Conservation (phyloP, 2,113 vertebrate species). For the Bufo bufo region DNA sequence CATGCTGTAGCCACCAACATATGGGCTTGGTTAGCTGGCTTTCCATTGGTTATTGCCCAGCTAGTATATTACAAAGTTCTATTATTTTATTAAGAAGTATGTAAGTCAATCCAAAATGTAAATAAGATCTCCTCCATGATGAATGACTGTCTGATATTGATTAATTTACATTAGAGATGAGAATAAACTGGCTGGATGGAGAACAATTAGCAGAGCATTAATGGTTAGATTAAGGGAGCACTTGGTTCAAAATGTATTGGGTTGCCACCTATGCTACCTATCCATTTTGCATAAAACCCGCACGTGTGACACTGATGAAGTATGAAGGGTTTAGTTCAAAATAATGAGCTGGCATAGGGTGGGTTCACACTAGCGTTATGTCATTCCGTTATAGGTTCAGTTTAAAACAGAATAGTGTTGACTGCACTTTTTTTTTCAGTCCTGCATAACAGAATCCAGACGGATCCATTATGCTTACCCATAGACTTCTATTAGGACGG, state of each 20-base stretch:
- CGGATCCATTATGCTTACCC: no score
- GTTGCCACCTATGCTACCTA: neutral
- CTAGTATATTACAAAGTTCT: neutral
- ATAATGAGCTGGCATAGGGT: no score
- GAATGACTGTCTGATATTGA: neutral
- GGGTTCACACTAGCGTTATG: no score
- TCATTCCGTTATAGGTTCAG: no score
- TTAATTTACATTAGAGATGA: neutral
- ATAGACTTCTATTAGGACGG: no score
- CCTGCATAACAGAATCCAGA: no score
- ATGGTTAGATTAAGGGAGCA: neutral
- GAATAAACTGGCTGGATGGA: neutral
- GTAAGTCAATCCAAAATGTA: slow-evolving; percentile 6
- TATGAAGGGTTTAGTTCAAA: no score
- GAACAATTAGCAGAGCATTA: neutral
- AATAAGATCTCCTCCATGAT: neutral
- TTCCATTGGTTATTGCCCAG: neutral
- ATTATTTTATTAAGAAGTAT: neutral
- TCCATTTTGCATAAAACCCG: neutral
- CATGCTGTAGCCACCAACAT: neutral
- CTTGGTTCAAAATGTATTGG: neutral
- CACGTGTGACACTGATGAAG: no score
- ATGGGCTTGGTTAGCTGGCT: neutral
- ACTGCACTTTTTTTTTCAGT: no score
- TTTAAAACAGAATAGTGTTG: no score